A percentile compares a stretch with the other conserved stretches of the same genome.
These are phyloP conservation scores for Ephialtes manifestator DNA, from an alignment of 2,888 invertebrate genomes.

Conservation along the genomic window DNA sequence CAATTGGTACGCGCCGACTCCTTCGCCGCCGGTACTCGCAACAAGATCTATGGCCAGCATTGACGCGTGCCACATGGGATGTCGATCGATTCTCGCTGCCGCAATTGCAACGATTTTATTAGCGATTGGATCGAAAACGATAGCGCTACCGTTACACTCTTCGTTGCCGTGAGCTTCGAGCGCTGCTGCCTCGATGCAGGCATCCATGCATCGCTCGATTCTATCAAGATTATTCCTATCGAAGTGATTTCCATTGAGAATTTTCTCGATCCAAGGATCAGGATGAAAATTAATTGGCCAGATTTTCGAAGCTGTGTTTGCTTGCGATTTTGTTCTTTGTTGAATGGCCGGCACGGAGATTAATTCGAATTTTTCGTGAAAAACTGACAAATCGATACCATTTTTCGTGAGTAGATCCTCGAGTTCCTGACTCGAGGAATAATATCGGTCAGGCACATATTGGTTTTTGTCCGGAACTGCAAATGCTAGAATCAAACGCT, in stretches of 20 bases:
- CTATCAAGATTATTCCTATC: conserved; percentile 86
- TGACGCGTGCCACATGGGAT: conserved; percentile 93
- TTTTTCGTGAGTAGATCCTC: conserved; percentile 85
- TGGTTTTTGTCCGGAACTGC: conserved; percentile 38
- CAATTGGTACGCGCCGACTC: conserved; percentile 90
- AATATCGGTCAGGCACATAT: not conserved
- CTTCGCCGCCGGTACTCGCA: conserved; percentile 91
- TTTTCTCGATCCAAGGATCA: conserved; percentile 90
- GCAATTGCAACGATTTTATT: conserved; percentile 88
- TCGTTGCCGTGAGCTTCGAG: conserved; percentile 75
- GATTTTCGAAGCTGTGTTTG: conserved; percentile 87
- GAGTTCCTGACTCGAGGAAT: conserved; percentile 77
- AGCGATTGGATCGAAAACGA: conserved; percentile 92
- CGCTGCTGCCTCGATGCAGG: conserved; percentile 88
- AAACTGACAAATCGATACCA: conserved; percentile 86
- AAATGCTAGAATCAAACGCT: conserved; percentile 88
- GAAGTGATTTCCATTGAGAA: conserved; percentile 89
- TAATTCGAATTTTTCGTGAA: conserved; percentile 87
- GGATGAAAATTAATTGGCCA: conserved; percentile 97
- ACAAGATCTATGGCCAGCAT: conserved; percentile 96
- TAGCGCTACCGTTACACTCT: conserved; percentile 86
- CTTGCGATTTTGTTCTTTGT: conserved; percentile 90
- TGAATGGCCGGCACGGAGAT: conserved; percentile 88
- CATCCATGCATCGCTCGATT: conserved; percentile 88
- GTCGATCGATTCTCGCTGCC: conserved; percentile 87